Base-by-base conservation (phyloP, 2,797 vertebrate genomes). In the Neostethus bicornis region DNA sequence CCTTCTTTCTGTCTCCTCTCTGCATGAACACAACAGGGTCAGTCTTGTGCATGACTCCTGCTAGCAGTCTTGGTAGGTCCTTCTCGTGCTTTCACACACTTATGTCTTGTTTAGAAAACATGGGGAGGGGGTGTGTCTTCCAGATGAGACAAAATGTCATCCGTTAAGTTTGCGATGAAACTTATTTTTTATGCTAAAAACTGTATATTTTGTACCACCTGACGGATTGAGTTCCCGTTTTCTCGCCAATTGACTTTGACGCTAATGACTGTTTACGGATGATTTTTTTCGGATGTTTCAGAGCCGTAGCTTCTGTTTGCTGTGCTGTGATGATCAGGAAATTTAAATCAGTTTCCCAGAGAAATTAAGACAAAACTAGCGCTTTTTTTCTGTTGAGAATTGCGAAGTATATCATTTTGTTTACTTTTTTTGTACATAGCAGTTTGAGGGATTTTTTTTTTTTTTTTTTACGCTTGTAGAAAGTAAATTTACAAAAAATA, bases 1-100 rank as follows among this genome's bases (percentile, higher is more conserved):
- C 52, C 72, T 23, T 81, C 66, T 76, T 46, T 91, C n/a, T n/a
- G n/a, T n/a, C n/a, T n/a, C n/a, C n/a, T n/a, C 92, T 94, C 93
- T 96, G 95, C 95, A 97, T 97, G 95, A 89, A 91, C 66, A 85
- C 85, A 79, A 84, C 94, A 99, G 97, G 97, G 93, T 99, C 97
- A 95, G 96, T 99, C 93, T 97, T 99, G 92, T 99, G 97, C 95
- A 98, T 99, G 97, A 95, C 96, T 92, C 96, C 97, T 91, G 94
- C 94, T 97, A 96, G 95, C 95, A 96, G 95, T 95, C 95, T 99
- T 94, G 97, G 96, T 99, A 99, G 95, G 97, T 99, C 93, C 74
- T 84, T 81, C 65, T 65, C 68, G 63, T 73, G 67, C 71, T 70
- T 70, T 32, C 56, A 54, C 39, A 39, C 8, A 25, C 6, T n/a